Base-by-base conservation (phyloP, 1,140 invertebrate genomes). In the Agraylea sexmaculata region DNA sequence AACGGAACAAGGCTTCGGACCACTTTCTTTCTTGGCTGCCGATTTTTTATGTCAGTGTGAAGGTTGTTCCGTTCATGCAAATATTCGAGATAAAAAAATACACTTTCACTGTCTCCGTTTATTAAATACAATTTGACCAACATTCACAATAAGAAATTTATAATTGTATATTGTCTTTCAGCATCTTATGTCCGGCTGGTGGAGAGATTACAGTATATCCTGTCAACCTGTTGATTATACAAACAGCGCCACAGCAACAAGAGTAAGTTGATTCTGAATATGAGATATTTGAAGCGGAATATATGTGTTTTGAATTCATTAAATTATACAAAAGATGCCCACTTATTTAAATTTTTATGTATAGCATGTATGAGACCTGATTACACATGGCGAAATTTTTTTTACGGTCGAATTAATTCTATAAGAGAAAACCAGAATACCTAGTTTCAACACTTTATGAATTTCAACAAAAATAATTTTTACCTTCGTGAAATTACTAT, bases 161-260 rank as follows among this genome's bases (percentile, higher is more conserved):
- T 25, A 7, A 25, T 25, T 25, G n/a, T 25, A 25, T 25, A 7
- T 7, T 25, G n/a, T 54, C 56, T 73, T 71, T 18, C 67, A 87
- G 84, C 84, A 87, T 56, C 59, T 87, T 48, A 82, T 82, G 75
- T 78, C 82, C 10, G 84, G 84, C 43, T 88, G 84, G 84, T 70
- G 84, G 62, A 68, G 81, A 59, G 79, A 86, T 52, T 95, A 94
- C 68, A 93, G 84, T 60, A 83, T 86, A 55, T 78, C 79, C 48
- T 97, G 91, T 62, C 87, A 96, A 68, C 85, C 87, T 4, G 88
- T 95, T 4, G 86, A 90, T 58, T 95, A 94, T 63, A 84, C 83
- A 7, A 71, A 81, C 51, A 81, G 81, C 57, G 80, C 77, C 30
- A 76, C 78, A 59, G 83, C 84, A 30, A 68, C 80, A 55, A 73